These are phyloP conservation scores for Lepeophtheirus nordmannii DNA, from an alignment of 2,888 invertebrate genomes.

Conservation along the genomic window DNA sequence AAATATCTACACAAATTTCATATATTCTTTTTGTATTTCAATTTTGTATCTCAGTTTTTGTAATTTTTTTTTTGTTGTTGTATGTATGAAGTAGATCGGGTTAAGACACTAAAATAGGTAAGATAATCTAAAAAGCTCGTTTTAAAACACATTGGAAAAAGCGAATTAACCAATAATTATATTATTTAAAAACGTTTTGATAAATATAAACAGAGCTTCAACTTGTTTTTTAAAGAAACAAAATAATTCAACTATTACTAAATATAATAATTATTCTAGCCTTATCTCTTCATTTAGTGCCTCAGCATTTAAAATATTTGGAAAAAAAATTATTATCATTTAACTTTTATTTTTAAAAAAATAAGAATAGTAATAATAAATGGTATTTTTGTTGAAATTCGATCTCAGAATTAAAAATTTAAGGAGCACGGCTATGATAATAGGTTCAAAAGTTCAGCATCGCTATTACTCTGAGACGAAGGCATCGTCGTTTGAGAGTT, in stretches of 20 bases:
- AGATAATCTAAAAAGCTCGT: neutral
- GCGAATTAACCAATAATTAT: neutral
- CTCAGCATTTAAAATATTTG: too few species aligned
- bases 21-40: neutral
- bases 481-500: neutral
- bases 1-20: neutral
- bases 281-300: too few species aligned
- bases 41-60: neutral
- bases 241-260: too few species aligned
- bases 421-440: neutral
- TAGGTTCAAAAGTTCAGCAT: slow-evolving; percentile 1
- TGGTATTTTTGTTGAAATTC: neutral
- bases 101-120: slow-evolving; percentile 1
- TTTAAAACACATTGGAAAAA: neutral
- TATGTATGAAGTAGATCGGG: slow-evolving; percentile 1
- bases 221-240: too few species aligned
- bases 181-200: slow-evolving; percentile 1
- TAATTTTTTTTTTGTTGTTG: neutral
- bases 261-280: too few species aligned
- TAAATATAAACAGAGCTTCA: neutral
- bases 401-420: neutral
- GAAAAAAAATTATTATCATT: too few species aligned
- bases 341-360: neutral
- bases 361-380: neutral
- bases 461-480: neutral